Evolutionary conservation across 1,140 invertebrate genomes (phyloP).

Genomic region (Caenorhabditis latens): DNA sequence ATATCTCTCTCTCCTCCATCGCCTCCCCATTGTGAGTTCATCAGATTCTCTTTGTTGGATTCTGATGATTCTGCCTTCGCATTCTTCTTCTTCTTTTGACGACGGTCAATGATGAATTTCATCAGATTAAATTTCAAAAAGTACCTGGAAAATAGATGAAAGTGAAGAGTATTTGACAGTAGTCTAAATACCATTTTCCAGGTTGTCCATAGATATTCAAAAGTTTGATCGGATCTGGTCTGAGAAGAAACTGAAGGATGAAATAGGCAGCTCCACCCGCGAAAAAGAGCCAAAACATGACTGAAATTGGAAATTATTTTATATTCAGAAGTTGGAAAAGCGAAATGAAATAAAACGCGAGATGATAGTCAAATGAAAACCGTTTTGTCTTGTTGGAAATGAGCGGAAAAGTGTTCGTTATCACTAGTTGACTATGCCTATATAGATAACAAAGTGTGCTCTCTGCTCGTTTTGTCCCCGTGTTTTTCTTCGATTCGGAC

Average conservation of each 20-base stretch:
- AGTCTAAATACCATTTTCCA: constrained; percentile 59
- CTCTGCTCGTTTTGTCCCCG: neutral
- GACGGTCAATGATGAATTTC: constrained; percentile 62
- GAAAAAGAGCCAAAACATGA: constrained; percentile 51
- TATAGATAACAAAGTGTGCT: constrained; percentile 47
- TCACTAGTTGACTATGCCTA: constrained; percentile 13
- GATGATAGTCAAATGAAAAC: neutral
- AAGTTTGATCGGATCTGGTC: constrained; percentile 56
- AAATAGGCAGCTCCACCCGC: neutral
- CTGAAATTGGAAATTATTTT: neutral
- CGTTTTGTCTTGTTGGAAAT: neutral
- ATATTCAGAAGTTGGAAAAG: neutral
- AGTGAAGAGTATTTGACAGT: neutral
- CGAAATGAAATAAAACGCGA: neutral
- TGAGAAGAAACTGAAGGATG: neutral
- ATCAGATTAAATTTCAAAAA: constrained; percentile 64
- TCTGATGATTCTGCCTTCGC: neutral
- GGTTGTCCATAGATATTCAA: constrained; percentile 57
- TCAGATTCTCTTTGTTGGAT: constrained; percentile 55
- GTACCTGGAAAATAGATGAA: constrained; percentile 41
- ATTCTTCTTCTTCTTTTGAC: constrained; percentile 61
- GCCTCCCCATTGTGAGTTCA: constrained; percentile 42
- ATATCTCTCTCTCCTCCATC: constrained; percentile 63
- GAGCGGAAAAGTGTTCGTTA: constrained; percentile 23
- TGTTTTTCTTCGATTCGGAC: neutral